Evolutionary conservation across 2,888 invertebrate species (phyloP).

Genomic region (Eilema griseolum): DNA sequence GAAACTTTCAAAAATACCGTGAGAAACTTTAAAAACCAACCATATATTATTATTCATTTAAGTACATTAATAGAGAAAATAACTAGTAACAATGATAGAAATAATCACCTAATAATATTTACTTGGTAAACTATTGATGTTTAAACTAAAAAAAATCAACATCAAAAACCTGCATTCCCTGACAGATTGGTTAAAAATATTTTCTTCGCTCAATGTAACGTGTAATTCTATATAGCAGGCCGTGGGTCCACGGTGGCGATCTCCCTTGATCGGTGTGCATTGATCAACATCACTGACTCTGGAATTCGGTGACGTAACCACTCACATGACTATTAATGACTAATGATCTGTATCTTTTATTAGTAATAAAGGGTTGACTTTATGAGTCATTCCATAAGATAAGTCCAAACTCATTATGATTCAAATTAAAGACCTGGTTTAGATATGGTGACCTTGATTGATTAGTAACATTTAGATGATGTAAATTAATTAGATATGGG

Average conservation of each 20-base stretch:
- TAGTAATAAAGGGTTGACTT: conserved; percentile 13
- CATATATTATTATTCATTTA: too few species aligned
- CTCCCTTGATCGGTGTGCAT: conserved; percentile 62
- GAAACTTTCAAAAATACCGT: too few species aligned
- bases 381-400: conserved; percentile 5
- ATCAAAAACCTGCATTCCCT: too few species aligned
- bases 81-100: too few species aligned
- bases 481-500: neutral
- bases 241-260: conserved; percentile 71
- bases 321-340: conserved; percentile 40
- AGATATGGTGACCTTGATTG: neutral
- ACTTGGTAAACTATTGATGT: too few species aligned
- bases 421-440: neutral
- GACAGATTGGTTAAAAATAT: neutral
- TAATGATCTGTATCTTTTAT: conserved; percentile 42
- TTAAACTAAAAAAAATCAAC: too few species aligned
- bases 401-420: neutral
- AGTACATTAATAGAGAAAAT: too few species aligned
- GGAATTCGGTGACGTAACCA: conserved; percentile 72
- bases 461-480: neutral
- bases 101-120: too few species aligned
- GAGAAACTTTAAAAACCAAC: too few species aligned
- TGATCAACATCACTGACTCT: conserved; percentile 63
- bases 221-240: conserved; percentile 76
- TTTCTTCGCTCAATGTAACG: conserved; percentile 58